Evolutionary conservation across 2,113 vertebrate genomes (phyloP).

Genomic region (Saimiri boliviensis): DNA sequence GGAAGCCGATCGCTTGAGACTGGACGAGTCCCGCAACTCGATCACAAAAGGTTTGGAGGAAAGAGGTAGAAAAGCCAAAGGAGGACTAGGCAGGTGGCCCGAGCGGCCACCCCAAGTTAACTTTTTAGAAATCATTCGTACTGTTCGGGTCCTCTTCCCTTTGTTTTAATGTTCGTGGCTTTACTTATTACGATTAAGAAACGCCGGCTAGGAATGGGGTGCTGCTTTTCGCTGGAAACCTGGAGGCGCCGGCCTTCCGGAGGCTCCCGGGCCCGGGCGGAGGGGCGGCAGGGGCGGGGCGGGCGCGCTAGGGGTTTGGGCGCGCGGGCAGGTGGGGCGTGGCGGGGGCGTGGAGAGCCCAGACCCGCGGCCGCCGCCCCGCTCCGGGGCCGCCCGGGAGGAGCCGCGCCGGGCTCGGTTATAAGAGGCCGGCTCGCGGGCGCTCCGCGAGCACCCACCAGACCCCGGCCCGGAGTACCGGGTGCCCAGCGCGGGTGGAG

Average conservation of each 20-base stretch:
- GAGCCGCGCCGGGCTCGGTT: background rate
- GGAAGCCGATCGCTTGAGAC: background rate
- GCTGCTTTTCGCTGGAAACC: background rate
- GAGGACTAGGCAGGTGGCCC: background rate
- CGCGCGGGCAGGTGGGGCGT: slow-evolving; percentile 58
- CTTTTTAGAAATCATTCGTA: background rate
- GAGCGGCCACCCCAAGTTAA: background rate
- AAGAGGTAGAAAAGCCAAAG: background rate
- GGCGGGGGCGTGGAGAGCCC: slow-evolving; percentile 61
- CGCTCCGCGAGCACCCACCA: slow-evolving; percentile 56
- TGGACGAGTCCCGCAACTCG: background rate
- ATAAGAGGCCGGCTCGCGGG: slow-evolving; percentile 49
- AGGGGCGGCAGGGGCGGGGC: background rate
- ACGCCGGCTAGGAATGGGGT: background rate
- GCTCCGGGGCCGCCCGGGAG: background rate
- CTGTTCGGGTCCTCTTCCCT: background rate
- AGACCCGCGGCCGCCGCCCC: slow-evolving; percentile 59
- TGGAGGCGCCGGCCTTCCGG: background rate
- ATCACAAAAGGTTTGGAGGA: background rate
- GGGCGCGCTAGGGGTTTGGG: background rate
- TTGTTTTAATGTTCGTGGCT: background rate
- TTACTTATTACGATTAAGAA: background rate
- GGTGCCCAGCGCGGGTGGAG: background rate
- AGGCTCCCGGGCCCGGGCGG: accelerated
- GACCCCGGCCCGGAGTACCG: accelerated